Percentiles rank a stretch among this genome's conserved stretches.
These are phyloP conservation scores for Picathartes gymnocephalus DNA, from an alignment of 2,113 vertebrate genomes.

Conservation along the genomic window DNA sequence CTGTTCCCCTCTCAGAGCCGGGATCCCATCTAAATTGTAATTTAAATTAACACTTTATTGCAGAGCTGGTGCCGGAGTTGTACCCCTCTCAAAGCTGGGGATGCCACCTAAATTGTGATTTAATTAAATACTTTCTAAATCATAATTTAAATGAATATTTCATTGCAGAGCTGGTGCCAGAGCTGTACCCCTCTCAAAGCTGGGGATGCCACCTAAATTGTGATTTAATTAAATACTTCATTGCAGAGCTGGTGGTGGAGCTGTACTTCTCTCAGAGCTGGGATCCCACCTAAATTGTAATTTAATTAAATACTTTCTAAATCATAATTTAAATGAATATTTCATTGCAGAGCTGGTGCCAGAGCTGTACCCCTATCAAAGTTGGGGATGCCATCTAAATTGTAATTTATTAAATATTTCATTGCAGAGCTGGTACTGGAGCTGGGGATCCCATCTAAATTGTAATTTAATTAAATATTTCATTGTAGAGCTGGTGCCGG, in stretches of 20 bases:
- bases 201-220: background rate
- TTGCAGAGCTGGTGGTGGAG: background rate
- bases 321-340: fast-evolving
- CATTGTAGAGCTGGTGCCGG: background rate
- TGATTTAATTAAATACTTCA: background rate
- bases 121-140: background rate
- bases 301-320: fast-evolving
- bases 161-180: background rate
- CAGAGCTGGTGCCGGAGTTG: background rate
- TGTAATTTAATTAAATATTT: background rate
- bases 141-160: background rate
- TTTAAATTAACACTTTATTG: background rate
- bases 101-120: background rate
- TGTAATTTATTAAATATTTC: background rate
- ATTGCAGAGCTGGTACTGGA: background rate
- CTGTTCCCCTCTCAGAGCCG: background rate
- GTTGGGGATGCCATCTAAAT: fast-evolving
- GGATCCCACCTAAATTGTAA: fast-evolving
- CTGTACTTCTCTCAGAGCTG: background rate
- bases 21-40: background rate
- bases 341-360: background rate
- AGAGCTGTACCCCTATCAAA: background rate
- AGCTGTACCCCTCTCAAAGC: background rate
- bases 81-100: background rate
- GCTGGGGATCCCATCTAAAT: background rate